These are phyloP conservation scores for Berghia stephanieae DNA, from an alignment of 1,140 invertebrate species.

Conservation along the genomic window DNA sequence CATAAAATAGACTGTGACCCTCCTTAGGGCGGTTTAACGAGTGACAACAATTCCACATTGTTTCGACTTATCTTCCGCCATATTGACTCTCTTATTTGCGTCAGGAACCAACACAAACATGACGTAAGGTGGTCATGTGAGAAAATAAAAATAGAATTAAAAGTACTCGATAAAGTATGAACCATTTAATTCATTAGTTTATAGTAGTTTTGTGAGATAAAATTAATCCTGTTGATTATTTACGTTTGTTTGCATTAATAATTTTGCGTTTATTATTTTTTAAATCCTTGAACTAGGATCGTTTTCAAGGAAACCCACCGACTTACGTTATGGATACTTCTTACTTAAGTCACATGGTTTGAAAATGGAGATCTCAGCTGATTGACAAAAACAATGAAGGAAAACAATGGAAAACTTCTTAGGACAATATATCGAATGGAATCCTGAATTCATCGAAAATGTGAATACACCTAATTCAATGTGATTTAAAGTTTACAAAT, in stretches of 20 bases:
- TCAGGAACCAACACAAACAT: conserved; percentile 60
- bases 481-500: too few relatives aligned
- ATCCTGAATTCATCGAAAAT: too few relatives aligned
- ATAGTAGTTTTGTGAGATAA: neutral
- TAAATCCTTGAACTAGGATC: neutral
- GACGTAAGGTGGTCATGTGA: conserved; percentile 38
- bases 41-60: neutral
- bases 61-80: conserved; percentile 40
- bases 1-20: too few relatives aligned
- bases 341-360: too few relatives aligned
- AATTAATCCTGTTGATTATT: neutral
- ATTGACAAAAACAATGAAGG: too few relatives aligned
- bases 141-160: conserved; percentile 18
- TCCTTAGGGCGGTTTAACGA: too few relatives aligned
- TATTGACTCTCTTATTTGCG: conserved; percentile 59
- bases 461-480: too few relatives aligned
- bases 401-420: too few relatives aligned
- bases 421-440: too few relatives aligned
- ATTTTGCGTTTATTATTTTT: neutral
- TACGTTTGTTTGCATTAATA: neutral
- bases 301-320: neutral
- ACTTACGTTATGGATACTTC: too few relatives aligned
- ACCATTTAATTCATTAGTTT: neutral
- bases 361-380: too few relatives aligned
- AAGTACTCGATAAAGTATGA: neutral